These are phyloP conservation scores for Diploptera punctata DNA, from an alignment of 2,888 invertebrate genomes.

Conservation along the genomic window DNA sequence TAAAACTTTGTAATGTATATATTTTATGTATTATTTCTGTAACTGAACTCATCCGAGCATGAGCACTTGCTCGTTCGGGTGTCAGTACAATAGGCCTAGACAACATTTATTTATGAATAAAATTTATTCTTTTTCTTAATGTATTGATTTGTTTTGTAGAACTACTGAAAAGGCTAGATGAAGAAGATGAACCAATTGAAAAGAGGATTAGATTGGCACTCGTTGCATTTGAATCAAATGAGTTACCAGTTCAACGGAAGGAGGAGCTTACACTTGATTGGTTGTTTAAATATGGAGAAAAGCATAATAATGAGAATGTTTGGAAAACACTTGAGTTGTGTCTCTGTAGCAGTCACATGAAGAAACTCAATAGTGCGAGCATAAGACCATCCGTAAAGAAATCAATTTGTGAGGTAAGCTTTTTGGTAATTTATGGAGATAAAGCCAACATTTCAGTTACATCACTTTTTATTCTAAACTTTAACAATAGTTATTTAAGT, in stretches of 20 bases:
- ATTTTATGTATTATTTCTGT: too few relatives aligned
- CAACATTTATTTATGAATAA: neutral
- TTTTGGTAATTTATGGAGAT: too few relatives aligned
- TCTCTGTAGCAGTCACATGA: constrained; percentile 2
- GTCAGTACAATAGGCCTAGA: too few relatives aligned
- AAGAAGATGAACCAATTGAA: constrained; percentile 19
- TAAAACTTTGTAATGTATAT: too few relatives aligned
- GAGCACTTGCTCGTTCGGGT: too few relatives aligned
- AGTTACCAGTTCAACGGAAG: constrained; percentile 6
- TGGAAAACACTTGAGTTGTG: constrained; percentile 7
- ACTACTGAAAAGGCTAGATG: constrained; percentile 13
- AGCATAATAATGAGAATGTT: neutral
- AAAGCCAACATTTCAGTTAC: too few relatives aligned
- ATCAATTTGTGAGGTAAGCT: constrained; percentile 9
- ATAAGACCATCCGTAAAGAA: neutral
- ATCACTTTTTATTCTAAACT: too few relatives aligned
- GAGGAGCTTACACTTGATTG: constrained; percentile 19
- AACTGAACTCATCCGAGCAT: too few relatives aligned
- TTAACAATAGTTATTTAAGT: too few relatives aligned
- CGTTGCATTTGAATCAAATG: constrained; percentile 12
- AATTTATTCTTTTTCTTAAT: neutral
- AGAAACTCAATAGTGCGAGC: neutral
- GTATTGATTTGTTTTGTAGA: neutral
- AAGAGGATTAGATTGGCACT: constrained; percentile 17
- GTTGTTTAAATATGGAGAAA: constrained; percentile 12